Percentiles rank a stretch among this genome's conserved stretches.
Evolutionary conservation across 2,888 invertebrate species (phyloP).

Genomic region (Eucera pruinosa): DNA sequence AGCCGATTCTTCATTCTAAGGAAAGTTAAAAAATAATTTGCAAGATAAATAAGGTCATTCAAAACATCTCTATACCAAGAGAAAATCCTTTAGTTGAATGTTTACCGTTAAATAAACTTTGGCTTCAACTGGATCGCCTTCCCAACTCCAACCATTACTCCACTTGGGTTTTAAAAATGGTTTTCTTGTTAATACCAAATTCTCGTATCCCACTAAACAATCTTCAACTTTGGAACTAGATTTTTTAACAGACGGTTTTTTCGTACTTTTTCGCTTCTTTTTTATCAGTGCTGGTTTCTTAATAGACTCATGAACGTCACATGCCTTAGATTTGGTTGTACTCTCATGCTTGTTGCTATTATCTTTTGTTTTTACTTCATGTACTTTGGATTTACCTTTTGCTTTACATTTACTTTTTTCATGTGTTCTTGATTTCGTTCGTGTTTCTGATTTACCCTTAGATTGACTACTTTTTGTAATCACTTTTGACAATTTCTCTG

Average conservation of each 20-base stretch:
- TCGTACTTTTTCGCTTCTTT: constrained; percentile 84
- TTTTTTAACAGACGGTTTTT: constrained; percentile 81
- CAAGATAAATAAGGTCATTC: not conserved
- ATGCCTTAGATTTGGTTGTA: constrained; percentile 57
- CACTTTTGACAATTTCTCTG: constrained; percentile 71
- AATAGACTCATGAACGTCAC: constrained; percentile 41
- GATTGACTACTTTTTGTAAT: constrained; percentile 58
- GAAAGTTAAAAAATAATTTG: constrained; percentile 48
- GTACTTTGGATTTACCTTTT: constrained; percentile 52
- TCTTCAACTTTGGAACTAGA: constrained; percentile 79
- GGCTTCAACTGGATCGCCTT: constrained; percentile 92
- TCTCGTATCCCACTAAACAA: constrained; percentile 81
- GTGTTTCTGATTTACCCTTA: constrained; percentile 64
- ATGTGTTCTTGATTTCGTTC: constrained; percentile 57
- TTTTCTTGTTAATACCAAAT: constrained; percentile 81
- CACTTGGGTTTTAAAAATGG: constrained; percentile 88
- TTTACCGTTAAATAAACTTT: constrained; percentile 95
- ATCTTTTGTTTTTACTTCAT: constrained; percentile 55
- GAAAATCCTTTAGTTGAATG: not conserved
- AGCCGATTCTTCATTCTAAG: constrained; percentile 91
- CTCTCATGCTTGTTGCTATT: constrained; percentile 54
- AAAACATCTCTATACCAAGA: not conserved
- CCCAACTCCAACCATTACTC: constrained; percentile 97
- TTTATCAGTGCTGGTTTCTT: constrained; percentile 72
- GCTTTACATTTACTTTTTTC: constrained; percentile 66